phyloP scores from a whole-genome alignment of 2,888 invertebrate genomes.

The Horisme vitalbata region DNA sequence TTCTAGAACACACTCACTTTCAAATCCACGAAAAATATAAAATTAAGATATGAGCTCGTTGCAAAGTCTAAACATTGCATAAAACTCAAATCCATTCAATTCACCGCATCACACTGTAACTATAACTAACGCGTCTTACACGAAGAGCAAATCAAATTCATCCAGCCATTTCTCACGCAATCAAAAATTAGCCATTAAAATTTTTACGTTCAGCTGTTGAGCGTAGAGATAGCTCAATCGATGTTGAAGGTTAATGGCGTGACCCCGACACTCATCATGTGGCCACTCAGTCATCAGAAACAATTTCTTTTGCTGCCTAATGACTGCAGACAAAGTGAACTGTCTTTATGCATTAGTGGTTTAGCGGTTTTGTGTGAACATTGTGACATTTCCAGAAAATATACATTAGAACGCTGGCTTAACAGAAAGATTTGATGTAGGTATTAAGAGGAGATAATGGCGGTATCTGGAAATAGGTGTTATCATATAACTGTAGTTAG shows the following conservation, averaged over 20 bases:
- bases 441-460: no score
- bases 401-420: no score
- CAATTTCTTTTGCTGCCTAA: slow-evolving; percentile 30
- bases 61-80: not conserved
- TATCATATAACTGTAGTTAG: no score
- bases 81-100: not conserved
- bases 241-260: slow-evolving; percentile 45
- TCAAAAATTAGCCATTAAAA: slow-evolving; percentile 26
- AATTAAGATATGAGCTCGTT: not conserved
- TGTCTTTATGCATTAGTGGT: slow-evolving; percentile 17
- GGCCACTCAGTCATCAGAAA: slow-evolving; percentile 34
- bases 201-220: slow-evolving; percentile 28
- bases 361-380: slow-evolving; percentile 23
- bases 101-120: slow-evolving; percentile 6
- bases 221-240: slow-evolving; percentile 27
- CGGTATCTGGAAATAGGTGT: no score
- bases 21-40: not conserved
- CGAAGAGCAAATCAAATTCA: slow-evolving; percentile 12
- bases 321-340: slow-evolving; percentile 20
- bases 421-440: no score
- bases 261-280: slow-evolving; percentile 40
- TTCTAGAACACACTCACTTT: not conserved
- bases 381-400: slow-evolving; percentile 26
- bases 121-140: slow-evolving; percentile 10
- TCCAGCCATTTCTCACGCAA: slow-evolving; percentile 23